Evolutionary conservation across 2,888 invertebrate genomes (phyloP), one percentile per base, ranked within the genome.

Genomic region (Tromatobia lineatoria): DNA sequence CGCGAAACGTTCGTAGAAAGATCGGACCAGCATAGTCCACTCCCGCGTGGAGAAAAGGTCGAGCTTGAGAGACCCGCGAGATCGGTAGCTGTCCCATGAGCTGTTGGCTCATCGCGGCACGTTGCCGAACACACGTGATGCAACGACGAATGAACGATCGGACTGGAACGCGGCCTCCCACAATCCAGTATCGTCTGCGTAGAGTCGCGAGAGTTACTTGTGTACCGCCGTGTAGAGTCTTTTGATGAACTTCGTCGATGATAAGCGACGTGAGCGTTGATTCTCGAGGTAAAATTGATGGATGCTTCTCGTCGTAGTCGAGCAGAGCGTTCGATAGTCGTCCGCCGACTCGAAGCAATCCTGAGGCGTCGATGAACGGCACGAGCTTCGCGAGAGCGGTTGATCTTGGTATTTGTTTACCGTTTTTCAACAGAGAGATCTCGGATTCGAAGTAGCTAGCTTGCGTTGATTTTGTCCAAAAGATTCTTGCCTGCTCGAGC

Each of bases 11-110:
- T 13, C 64, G 69, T 0, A 81, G 25, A 2, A 52, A 18, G 0
- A 85, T 29, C 1, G 81, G 81, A 18, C 89, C 90, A 2, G 85
- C 87, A 42, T 87, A 90, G 70, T 90, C 90, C 0, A 89, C 80
- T 15, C 89, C 90, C 25, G 82, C 50, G 20, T 85, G 77, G 0
- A 67, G 38, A 73, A 91, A 90, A 54, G 90, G 82, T 11, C 81
- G 80, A 11, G 83, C 59, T 25, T 86, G 87, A 1, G n/a, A 78
- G 0, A 88, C 89, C 18, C 90, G 71, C 1, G 81, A 38, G 8
- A 38, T 29, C 8, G 90, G 90, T 18, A 90, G 83, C n/a, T 88
- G 61, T n/a, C 86, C 89, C 89, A 91, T 90, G 6, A 88, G 45
- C 54, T 88, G 90, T 8, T 75, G 47, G 64, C 25, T 70, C 47